Percentiles rank a stretch among this genome's conserved stretches.
These are phyloP conservation scores for Helobdella robusta DNA, from an alignment of 2,888 invertebrate genomes.

Conservation along the genomic window DNA sequence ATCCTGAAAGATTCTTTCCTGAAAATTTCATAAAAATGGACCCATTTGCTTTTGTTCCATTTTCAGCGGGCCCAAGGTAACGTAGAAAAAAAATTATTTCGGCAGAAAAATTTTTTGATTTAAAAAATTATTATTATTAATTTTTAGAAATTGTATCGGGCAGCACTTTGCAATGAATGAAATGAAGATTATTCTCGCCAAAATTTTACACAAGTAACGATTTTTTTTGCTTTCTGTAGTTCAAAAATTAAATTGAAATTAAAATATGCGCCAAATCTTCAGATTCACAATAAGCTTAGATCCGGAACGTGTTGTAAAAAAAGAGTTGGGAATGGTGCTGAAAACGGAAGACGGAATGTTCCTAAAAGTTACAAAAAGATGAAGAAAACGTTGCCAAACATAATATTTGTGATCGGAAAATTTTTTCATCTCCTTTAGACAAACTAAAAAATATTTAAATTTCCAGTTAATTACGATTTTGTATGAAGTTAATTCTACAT, in stretches of 20 bases:
- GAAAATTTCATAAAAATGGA: no score
- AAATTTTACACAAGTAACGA: constrained; percentile 37
- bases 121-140: not conserved
- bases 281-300: constrained; percentile 35
- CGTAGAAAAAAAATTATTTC: not conserved
- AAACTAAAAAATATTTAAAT: no score
- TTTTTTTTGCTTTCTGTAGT: not conserved
- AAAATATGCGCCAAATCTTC: not conserved
- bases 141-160: constrained; percentile 42
- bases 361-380: constrained; percentile 24
- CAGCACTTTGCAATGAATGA: constrained; percentile 45
- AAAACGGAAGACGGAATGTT: constrained; percentile 36
- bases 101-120: not conserved
- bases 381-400: no score
- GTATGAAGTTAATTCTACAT: no score
- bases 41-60: no score
- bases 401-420: no score
- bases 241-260: not conserved
- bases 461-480: no score
- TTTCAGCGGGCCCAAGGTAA: not conserved
- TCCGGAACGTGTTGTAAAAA: constrained; percentile 31
- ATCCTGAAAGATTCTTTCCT: no score
- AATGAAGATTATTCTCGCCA: constrained; percentile 39
- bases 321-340: constrained; percentile 37
- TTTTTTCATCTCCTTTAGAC: no score